Conservation (phyloP, 2,113 vertebrate genomes). For the Sclerurus mexicanus region DNA sequence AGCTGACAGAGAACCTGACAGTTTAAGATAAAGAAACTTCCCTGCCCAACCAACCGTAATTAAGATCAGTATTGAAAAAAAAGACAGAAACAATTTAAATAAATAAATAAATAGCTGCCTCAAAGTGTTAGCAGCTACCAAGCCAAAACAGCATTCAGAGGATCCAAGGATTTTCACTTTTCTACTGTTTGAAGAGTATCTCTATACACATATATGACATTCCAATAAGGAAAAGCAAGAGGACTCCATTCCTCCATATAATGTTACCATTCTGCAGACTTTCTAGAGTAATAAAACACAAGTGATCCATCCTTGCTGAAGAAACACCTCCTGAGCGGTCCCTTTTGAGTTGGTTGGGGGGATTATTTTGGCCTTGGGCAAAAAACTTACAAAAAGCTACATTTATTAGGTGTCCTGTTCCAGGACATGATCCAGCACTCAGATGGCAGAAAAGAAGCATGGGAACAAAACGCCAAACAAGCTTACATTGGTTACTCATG, state of each 20-base stretch:
- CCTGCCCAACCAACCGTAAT: slow-evolving; percentile 9
- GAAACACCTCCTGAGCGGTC: neutral
- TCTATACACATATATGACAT: neutral
- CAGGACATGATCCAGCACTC: neutral
- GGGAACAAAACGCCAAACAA: neutral
- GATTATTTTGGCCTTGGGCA: neutral
- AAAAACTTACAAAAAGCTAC: neutral
- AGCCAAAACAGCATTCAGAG: rapidly evolving
- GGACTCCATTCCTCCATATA: neutral
- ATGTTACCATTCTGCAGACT: neutral
- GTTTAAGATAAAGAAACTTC: slow-evolving; percentile 35
- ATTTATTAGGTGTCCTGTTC: rapidly evolving
- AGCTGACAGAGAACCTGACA: slow-evolving; percentile 34
- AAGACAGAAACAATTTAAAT: neutral
- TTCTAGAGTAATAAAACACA: neutral
- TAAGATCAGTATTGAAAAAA: neutral
- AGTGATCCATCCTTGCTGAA: neutral
- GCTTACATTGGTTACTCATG: neutral
- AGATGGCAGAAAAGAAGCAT: neutral
- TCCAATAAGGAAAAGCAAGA: neutral
- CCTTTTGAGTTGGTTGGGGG: neutral
- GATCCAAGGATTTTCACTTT: neutral
- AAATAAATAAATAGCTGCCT: neutral
- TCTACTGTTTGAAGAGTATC: neutral
- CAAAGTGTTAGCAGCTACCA: neutral